Percentiles rank a stretch among this genome's conserved stretches.
Evolutionary conservation across 2,113 vertebrate species (phyloP).

Genomic region (Aspidoscelis tigris): DNA sequence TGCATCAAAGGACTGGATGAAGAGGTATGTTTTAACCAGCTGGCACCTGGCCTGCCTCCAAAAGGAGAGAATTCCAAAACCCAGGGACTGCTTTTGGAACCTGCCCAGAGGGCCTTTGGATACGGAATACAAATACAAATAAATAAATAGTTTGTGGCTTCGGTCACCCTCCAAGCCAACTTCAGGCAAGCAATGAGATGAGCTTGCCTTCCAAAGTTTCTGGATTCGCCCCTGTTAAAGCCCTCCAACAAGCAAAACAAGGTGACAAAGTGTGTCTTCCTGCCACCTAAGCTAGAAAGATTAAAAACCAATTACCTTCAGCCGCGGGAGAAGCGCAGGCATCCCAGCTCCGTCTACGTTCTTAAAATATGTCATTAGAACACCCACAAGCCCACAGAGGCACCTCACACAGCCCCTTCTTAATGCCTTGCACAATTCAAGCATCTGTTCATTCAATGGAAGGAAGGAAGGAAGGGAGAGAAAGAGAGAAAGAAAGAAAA

Average conservation of each 20-base stretch:
- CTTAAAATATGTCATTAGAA: neutral
- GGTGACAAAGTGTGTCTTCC: neutral
- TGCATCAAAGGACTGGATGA: no score
- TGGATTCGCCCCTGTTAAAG: neutral
- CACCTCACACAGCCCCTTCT: neutral
- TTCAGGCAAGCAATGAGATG: neutral
- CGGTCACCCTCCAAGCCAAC: fast-evolving
- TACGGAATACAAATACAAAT: no score
- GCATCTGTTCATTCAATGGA: neutral
- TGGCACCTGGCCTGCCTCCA: no score
- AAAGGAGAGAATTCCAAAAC: no score
- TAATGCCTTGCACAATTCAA: neutral
- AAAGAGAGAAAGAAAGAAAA: no score
- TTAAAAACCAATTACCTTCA: conserved; percentile 1
- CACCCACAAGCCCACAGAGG: neutral
- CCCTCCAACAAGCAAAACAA: neutral
- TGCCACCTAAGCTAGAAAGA: neutral
- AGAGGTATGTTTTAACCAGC: no score
- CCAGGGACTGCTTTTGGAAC: no score
- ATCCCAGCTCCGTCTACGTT: neutral
- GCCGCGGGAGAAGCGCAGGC: neutral
- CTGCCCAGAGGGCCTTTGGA: no score
- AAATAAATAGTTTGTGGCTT: neutral
- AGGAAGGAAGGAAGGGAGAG: no score
- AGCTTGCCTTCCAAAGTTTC: neutral